Base-by-base conservation (phyloP, 2,113 vertebrate genomes). In the Scalopus aquaticus region DNA sequence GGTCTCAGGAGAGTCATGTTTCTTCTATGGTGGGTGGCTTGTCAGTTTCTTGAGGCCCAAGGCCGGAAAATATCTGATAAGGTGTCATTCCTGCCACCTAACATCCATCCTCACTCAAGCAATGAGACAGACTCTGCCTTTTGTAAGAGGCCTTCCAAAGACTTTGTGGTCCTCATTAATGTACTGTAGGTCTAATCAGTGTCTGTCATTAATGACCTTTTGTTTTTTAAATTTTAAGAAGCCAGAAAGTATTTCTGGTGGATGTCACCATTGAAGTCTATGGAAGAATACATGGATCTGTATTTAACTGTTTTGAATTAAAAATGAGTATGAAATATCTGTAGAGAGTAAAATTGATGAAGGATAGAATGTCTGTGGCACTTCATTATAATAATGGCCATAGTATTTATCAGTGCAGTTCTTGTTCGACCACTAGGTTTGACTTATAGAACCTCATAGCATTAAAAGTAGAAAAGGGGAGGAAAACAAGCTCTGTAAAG, bases 361-460 rank as follows among this genome's bases (percentile, higher is more conserved):
- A 70, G 84, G 37, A 51, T 83, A 42, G 87, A 97, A 79, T 84
- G 64, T 49, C 93, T 51, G 32, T 11, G 72, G 9, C 72, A 54
- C 62, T 97, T 97, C 92, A n/a, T 83, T 98, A 94, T 94, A 97
- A 83, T 89, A 95, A 56, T 84, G 95, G 73, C 96, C 98, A 92
- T 96, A 98, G 89, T 97, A 80, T 73, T 97, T 98, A 96, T 98
- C 98, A 96, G 96, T 96, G 32, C 94, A 97, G 19, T 78, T 97
- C 88, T 97, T 87, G 58, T 98, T 98, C 88, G 92, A 96, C 94
- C 95, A 79, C 93, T 97, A 96, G 92, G 93, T 97, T 98, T 98
- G 64, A 97, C 88, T 98, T 98, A 91, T 32, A 95, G 82, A 73
- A 96, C 96, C 94, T 76, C 95, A 95, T 6, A 90, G 77, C 96